These are phyloP conservation scores for Asbolus verrucosus DNA, from an alignment of 1,140 invertebrate genomes.

Conservation along the genomic window DNA sequence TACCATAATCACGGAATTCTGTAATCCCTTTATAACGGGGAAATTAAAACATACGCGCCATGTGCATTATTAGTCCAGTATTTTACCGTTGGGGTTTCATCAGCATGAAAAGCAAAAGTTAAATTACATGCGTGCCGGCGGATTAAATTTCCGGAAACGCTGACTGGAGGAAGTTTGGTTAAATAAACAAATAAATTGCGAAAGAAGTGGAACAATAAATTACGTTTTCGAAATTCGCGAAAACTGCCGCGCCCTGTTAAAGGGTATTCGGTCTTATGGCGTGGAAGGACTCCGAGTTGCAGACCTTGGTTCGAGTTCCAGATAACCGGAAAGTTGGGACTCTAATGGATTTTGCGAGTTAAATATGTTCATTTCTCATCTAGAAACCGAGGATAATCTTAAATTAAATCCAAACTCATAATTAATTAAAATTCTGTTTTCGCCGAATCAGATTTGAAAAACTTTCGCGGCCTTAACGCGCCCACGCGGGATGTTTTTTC, in stretches of 20 bases:
- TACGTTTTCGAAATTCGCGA: not conserved
- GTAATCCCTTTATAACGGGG: not conserved
- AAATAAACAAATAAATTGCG: too few relatives aligned
- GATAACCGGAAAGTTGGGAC: slow-evolving; percentile 52
- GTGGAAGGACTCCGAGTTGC: slow-evolving; percentile 21
- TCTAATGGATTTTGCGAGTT: slow-evolving; percentile 55
- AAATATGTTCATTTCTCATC: slow-evolving; percentile 54
- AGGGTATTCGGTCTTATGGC: slow-evolving; percentile 35
- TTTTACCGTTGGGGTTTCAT: too few relatives aligned
- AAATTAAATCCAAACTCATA: slow-evolving; percentile 49
- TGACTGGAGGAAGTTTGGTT: too few relatives aligned
- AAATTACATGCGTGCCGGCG: too few relatives aligned
- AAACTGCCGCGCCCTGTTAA: slow-evolving; percentile 13
- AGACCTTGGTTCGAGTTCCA: slow-evolving; percentile 37
- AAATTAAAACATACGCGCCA: too few relatives aligned
- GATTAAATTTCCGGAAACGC: too few relatives aligned
- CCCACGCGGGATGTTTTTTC: too few relatives aligned
- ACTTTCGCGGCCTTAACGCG: too few relatives aligned
- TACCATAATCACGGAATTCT: not conserved
- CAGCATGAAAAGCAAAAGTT: too few relatives aligned
- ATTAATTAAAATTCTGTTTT: slow-evolving; percentile 46
- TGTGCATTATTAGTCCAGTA: too few relatives aligned
- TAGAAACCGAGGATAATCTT: slow-evolving; percentile 47
- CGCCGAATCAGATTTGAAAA: slow-evolving; percentile 2
- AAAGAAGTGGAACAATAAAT: too few relatives aligned